Evolutionary conservation across 37 sponge, comb jelly and placozoan genomes (phyloP), one percentile per base, ranked within the genome.

Genomic region (Mnemiopsis leidyi): DNA sequence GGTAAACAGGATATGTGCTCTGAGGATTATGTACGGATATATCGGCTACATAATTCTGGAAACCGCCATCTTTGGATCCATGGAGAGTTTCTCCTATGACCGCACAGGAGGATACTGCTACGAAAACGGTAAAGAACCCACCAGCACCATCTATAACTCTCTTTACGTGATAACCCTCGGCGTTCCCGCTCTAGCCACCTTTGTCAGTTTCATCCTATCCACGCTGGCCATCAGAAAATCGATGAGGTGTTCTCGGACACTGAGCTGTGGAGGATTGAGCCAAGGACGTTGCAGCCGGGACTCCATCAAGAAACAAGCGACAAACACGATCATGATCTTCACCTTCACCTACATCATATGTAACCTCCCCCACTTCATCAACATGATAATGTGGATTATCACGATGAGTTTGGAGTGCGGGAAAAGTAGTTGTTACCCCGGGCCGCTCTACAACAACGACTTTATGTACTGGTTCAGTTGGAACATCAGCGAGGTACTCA

Each of bases 381-480:
- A 85, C 90, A 85, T 85, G 90, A 33, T 85, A 7, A 29, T 33
- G 24, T 85, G 90, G 90, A 40, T 85, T 5, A 33, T 85, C 0
- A 38, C 40, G 25, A 85, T 85, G 90, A 32, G 36, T 21, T 21
- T 38, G 24, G n/a, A 28, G 0, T 21, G n/a, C 29, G 36, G 24
- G 40, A 34, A 32, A 20, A 25, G 35, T 16, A 85, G 90, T n/a
- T 85, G 90, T 37, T 85, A 85, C 90, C 90, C 90, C 2, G 90
- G 90, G 30, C 90, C 90, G 5, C 0, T 85, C 30, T 85, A 85
- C 61, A 85, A n/a, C 21, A 85, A 85, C 90, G 29, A 25, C 61
- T 85, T 85, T 37, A 85, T 85, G 90, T 85, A 40, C 90, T 85
- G 90, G 61, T 85, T 40, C 90, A 85, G 90, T 39, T 85, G 90